Base-by-base conservation (phyloP, 2,797 vertebrate species). In the Erethizon dorsatum region DNA sequence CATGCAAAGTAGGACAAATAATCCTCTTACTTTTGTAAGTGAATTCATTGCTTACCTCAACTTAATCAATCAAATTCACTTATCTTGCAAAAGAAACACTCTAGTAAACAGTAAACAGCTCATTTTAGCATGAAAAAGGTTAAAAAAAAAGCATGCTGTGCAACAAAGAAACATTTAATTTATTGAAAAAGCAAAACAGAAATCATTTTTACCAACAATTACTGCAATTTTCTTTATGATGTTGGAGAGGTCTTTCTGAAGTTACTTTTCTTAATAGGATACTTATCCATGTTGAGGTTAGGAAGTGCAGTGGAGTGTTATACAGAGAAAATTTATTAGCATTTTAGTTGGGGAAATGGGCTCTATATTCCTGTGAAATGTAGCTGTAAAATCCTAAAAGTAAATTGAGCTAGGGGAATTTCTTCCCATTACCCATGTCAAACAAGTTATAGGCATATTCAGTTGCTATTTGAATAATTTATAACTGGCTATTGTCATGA, bases 391-490 rank as follows among this genome's bases (percentile, higher is more conserved):
- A 83, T 63, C 82, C 41, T 54, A 78, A 87, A 86, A 87, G 75
- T 67, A 87, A 94, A 91, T 41, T 80, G 69, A 94, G 14, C 71
- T 95, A 88, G 91, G 56, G 63, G 5, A 83, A 84, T 94, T 24
- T 97, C 77, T 91, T 94, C 37, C 83, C 14, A 87, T 18, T 37
- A 93, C 33, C 61, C 86, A 22, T 87, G 52, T 91, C 59, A 84
- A 91, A 77, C 63, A 92, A 95, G 45, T 80, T 20, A 95, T 50
- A 97, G 85, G 52, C 11, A 77, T 71, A 96, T 94, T 94, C 96
- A 97, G 94, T 84, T 77, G 54, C 28, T 86, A 31, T 69, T 91
- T 52, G 87, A 96, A 97, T 97, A 94, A 96, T 96, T 97, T 97
- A 92, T 10, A 5, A 94, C 26, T 71, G 12, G 57, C 6, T 94